Evolutionary conservation across 2,113 vertebrate genomes (phyloP), one percentile per base, ranked within the genome.

Genomic region (Acanthisitta chloris): DNA sequence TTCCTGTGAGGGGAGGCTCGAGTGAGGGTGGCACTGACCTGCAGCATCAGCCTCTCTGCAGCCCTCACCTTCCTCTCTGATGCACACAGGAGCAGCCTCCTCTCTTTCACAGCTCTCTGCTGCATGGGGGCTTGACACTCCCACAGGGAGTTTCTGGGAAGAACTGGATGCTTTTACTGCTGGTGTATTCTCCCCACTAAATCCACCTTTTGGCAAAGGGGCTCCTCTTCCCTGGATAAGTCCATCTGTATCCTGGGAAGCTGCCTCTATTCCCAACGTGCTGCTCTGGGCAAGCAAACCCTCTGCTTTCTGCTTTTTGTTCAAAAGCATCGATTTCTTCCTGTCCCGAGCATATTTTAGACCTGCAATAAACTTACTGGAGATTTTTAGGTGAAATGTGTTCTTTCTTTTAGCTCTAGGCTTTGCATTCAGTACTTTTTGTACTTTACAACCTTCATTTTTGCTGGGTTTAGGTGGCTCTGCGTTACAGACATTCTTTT

Each of bases 311-410:
- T 94, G 91, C 25, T 8, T 92, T 48, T 91, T 94, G 70, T 58
- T 95, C 59, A 96, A 54, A 88, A 97, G 94, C 89, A 95, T 69
- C 6, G 62, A 91, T 61, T 92, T 91, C 8, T 93, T 96, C 69
- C 84, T 92, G 34, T 96, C 92, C 4, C 90, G 93, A 31, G 96
- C 96, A 0, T 49, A 96, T 58, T 85, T 96, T 9, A 96, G 95
- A 21, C 95, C 81, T 25, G 92, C 95, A 5, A 97, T 86, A 88
- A 97, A 92, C 51, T 57, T 95, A 89, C 97, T 95, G 0, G 92
- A 96, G 8, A 84, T 94, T 71, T 87, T 91, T 14, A 81, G 40
- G 1, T 82, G 97, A 52, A 89, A 96, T 14, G 93, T 48, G 2
- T 49, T 57, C 21, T 93, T 76, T 33, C 95, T 95, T 72, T 96